phyloP scores from a whole-genome alignment of 1,140 invertebrate species.

The Hyles euphorbiae region DNA sequence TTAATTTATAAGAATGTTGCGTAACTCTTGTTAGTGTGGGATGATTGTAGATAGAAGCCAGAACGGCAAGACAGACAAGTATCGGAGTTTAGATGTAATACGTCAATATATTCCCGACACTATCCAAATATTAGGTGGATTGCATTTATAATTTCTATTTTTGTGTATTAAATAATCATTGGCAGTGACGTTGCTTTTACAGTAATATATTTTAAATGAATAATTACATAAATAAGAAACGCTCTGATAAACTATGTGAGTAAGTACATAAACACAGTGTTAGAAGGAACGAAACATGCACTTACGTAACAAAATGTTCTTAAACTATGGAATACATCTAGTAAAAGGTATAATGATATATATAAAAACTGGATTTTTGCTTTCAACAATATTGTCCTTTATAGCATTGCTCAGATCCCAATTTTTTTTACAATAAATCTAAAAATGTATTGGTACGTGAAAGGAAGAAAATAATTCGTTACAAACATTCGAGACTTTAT shows the following conservation, averaged over 20 bases:
- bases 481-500: no score
- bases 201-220: conserved; percentile 6
- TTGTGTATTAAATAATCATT: conserved; percentile 4
- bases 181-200: conserved; percentile 11
- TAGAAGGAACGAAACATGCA: conserved; percentile 4
- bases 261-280: background rate
- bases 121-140: no score
- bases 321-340: conserved; percentile 58
- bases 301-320: conserved; percentile 44
- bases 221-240: conserved; percentile 8
- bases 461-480: no score
- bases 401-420: conserved; percentile 50
- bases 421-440: conserved; percentile 3
- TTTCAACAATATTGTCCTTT: conserved; percentile 72
- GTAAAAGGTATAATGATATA: conserved; percentile 40
- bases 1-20: no score
- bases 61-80: no score
- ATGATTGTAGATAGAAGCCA: no score
- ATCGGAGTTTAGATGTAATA: no score
- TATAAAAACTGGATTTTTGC: conserved; percentile 68
- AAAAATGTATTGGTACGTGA: no score
- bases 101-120: no score
- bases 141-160: no score
- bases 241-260: background rate
- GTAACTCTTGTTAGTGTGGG: no score